Conservation (phyloP, 2,888 invertebrate species). For the Eulithis testata region DNA sequence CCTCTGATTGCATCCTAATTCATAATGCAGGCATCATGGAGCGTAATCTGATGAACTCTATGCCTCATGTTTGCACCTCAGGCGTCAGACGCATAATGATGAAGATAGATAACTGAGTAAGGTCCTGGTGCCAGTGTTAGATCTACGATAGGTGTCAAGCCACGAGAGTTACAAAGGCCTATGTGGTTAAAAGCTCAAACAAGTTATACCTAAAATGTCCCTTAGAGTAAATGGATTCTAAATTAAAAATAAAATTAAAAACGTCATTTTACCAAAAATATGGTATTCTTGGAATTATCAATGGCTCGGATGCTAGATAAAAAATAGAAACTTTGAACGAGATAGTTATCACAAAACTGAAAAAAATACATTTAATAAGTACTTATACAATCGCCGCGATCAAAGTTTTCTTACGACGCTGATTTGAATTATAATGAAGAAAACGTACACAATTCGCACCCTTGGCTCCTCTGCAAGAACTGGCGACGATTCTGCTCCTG, state of each 20-base stretch:
- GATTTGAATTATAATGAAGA: slow-evolving; percentile 76
- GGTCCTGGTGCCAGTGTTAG: not conserved
- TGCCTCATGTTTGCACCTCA: slow-evolving; percentile 25
- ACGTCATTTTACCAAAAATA: too few species aligned
- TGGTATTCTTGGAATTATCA: too few species aligned
- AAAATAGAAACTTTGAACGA: slow-evolving; percentile 26
- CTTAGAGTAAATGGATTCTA: too few species aligned
- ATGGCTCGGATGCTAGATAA: not conserved
- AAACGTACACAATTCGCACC: slow-evolving; percentile 79
- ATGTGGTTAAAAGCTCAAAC: too few species aligned
- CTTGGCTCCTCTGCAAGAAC: slow-evolving; percentile 76
- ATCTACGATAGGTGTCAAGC: not conserved
- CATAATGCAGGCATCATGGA: slow-evolving; percentile 25
- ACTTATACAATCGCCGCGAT: slow-evolving; percentile 40
- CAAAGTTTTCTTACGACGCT: slow-evolving; percentile 45
- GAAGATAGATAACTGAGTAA: slow-evolving; percentile 16
- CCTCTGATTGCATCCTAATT: slow-evolving; percentile 17
- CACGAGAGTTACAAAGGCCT: too few species aligned
- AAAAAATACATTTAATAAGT: slow-evolving; percentile 43
- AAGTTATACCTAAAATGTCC: too few species aligned
- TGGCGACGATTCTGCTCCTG: slow-evolving; percentile 79
- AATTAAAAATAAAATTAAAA: too few species aligned
- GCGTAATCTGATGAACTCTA: slow-evolving; percentile 23
- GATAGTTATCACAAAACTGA: slow-evolving; percentile 34
- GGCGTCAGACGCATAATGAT: slow-evolving; percentile 25